phyloP scores from a whole-genome alignment of 2,888 invertebrate species.

The Chesias legatella region DNA sequence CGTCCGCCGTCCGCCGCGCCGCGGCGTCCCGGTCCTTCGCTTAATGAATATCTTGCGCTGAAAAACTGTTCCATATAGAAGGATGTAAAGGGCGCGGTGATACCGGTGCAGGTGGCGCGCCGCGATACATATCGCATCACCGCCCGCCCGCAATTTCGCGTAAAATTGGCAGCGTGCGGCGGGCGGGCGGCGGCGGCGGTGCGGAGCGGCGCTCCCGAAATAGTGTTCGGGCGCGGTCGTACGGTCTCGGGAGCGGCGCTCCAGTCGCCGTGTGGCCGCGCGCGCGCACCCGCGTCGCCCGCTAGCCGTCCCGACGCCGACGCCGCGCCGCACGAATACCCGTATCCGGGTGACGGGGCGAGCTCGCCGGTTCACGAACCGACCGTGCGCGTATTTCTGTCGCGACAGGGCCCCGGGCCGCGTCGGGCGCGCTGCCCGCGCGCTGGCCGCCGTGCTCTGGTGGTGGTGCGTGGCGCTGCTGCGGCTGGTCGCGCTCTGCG shows the following conservation, averaged over 20 bases:
- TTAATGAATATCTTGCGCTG: constrained; percentile 41
- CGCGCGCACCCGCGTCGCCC: constrained; percentile 76
- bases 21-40: constrained; percentile 28
- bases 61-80: constrained; percentile 43
- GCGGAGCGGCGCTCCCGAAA: constrained; percentile 78
- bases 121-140: constrained; percentile 76
- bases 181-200: constrained; percentile 73
- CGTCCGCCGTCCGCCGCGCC: too few species aligned
- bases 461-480: constrained; percentile 79
- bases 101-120: constrained; percentile 65
- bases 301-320: constrained; percentile 54
- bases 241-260: constrained; percentile 69
- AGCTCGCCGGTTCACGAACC: constrained; percentile 59
- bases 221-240: constrained; percentile 79
- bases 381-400: constrained; percentile 76
- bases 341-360: constrained; percentile 60
- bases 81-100: constrained; percentile 40
- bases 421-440: constrained; percentile 75
- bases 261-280: constrained; percentile 78
- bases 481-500: constrained; percentile 76
- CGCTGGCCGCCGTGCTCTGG: constrained; percentile 79
- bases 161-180: constrained; percentile 78
- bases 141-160: constrained; percentile 80
- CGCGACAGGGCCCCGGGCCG: constrained; percentile 72
- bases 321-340: constrained; percentile 51